Conservation (phyloP, 2,888 invertebrate genomes). For the Teleogryllus oceanicus region DNA sequence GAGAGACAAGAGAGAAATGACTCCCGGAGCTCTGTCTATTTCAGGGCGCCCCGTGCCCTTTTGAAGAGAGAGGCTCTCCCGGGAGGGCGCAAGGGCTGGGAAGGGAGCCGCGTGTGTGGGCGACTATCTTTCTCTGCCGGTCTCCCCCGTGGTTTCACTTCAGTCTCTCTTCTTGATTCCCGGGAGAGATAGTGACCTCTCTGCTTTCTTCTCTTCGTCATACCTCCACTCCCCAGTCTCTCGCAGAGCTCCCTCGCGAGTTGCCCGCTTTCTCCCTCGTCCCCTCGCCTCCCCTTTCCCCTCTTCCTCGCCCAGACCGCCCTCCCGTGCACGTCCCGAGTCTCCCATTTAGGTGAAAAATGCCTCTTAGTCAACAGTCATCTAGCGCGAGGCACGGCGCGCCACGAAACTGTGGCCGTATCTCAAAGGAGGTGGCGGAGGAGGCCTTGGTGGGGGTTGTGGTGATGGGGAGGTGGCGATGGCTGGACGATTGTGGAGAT, state of each 20-base stretch:
- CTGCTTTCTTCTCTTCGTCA: too few species aligned
- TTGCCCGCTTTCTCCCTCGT: background rate
- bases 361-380: conserved; percentile 18
- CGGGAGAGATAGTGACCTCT: too few species aligned
- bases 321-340: background rate
- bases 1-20: background rate
- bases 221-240: background rate
- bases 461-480: too few species aligned
- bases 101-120: too few species aligned
- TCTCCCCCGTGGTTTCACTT: too few species aligned
- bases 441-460: too few species aligned
- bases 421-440: background rate
- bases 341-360: background rate
- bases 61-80: background rate
- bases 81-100: too few species aligned
- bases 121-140: too few species aligned
- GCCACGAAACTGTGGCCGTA: background rate
- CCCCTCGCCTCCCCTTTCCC: background rate
- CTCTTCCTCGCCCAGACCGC: background rate
- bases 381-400: background rate
- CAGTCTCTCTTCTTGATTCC: too few species aligned
- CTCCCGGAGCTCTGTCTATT: conserved; percentile 1
- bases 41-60: background rate
- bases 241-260: background rate
- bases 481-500: too few species aligned